Evolutionary conservation across 23 tunicate species (phyloP), one percentile per base, ranked within the genome.

Genomic region (Corella eumyota): DNA sequence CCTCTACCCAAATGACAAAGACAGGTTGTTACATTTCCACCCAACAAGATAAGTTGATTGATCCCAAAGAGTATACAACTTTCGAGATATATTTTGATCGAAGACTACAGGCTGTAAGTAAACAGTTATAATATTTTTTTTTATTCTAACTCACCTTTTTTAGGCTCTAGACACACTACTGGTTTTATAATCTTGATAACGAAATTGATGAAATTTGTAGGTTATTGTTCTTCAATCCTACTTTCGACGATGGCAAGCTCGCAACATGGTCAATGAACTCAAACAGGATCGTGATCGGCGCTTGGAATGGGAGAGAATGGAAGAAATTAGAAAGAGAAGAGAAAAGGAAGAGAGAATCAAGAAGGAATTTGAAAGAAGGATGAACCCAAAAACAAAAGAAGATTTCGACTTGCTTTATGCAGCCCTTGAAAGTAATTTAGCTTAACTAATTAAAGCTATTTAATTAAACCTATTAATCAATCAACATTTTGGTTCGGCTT

Each of bases 381-480:
- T 83, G 73, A 71, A 83, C 47, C 98, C 93, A 24, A 72, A 68
- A 60, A 76, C 93, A 3, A 67, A 75, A 34, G 71, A 76, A 54
- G 98, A 92, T 62, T 92, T 92, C 32, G 87, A 83, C 35, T 60
- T 83, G 51, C 67, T 83, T 4, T 92, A 78, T 62, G 81, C 98
- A 3, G 87, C 93, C 9, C 66, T 92, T 30, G 93, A 83, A 68
- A 72, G 90, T 77, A 68, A 60, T 60, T n/a, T n/a, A n/a, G n/a
- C n/a, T n/a, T n/a, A 5, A 22, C 22, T 15, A 17, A 11, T 13
- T 17, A 44, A 44, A 44, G 49, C 17, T 13, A 44, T 13, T 17
- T 11, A 44, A 17, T 44, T 44, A 11, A 44, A 44, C 17, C 49
- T 44, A 11, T 11, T 44, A 11, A 11, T 44, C 49, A 44, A 11